These are phyloP conservation scores for Myotis davidii DNA, from an alignment of 2,113 vertebrate species.

Conservation along the genomic window DNA sequence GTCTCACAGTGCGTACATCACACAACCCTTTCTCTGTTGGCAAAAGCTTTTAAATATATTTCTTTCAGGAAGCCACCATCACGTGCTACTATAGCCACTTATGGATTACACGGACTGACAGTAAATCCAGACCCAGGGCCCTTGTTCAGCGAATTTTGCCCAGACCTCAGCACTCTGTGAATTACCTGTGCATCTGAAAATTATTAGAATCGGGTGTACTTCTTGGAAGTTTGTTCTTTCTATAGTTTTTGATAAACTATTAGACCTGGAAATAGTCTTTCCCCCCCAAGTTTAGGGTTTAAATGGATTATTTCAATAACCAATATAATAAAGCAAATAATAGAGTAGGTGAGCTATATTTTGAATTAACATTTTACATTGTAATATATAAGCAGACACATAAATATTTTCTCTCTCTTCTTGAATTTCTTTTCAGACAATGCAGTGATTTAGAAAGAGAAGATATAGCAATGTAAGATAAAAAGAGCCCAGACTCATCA, in stretches of 20 bases:
- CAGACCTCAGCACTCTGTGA: slow-evolving; percentile 22
- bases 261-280: not conserved
- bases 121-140: not conserved
- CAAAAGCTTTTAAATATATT: not conserved
- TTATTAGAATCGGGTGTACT: not conserved
- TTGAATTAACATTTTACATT: not conserved
- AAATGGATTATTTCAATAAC: not conserved
- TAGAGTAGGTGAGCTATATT: not conserved
- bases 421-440: not conserved
- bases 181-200: not conserved
- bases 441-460: not conserved
- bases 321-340: not conserved
- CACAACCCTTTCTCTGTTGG: not conserved
- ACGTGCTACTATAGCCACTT: not conserved
- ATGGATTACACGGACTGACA: not conserved
- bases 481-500: not conserved
- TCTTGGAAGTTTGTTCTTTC: not conserved
- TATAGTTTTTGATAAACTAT: not conserved
- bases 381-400: not conserved
- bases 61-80: not conserved
- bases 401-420: not conserved
- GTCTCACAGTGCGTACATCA: not conserved
- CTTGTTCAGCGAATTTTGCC: not conserved
- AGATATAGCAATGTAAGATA: not conserved
- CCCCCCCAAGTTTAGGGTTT: not conserved